A percentile compares a stretch with the other conserved stretches of the same genome.
Conservation (phyloP, 1,140 invertebrate genomes). For the Megalopta genalis region DNA sequence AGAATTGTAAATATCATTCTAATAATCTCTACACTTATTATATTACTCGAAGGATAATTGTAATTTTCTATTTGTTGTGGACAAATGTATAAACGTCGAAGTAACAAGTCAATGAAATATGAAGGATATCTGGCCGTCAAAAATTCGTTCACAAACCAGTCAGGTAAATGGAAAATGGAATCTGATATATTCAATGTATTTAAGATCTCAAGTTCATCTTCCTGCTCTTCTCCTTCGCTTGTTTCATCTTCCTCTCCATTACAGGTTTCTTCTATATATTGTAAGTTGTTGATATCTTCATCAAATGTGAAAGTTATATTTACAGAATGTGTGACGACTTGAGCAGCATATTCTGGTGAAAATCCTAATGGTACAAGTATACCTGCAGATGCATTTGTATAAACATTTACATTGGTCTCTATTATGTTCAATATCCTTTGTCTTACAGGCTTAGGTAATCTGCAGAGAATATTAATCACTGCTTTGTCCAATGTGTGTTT, state of each 20-base stretch:
- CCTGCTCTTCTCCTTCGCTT: slow-evolving; percentile 15
- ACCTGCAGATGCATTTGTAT: slow-evolving; percentile 81
- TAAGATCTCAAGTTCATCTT: slow-evolving; percentile 14
- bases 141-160: slow-evolving; percentile 84
- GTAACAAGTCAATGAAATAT: slow-evolving; percentile 85
- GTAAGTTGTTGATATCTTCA: slow-evolving; percentile 51
- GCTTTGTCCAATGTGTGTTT: slow-evolving; percentile 86
- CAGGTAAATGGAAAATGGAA: slow-evolving; percentile 73
- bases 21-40: slow-evolving; percentile 84
- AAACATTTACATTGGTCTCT: slow-evolving; percentile 83
- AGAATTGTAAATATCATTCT: slow-evolving; percentile 85
- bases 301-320: slow-evolving; percentile 61
- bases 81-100: slow-evolving; percentile 84
- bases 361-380: slow-evolving; percentile 76
- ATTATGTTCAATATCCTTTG: slow-evolving; percentile 81
- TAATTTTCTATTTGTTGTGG: slow-evolving; percentile 88
- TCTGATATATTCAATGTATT: slow-evolving; percentile 13
- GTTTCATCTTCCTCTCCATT: background rate
- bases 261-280: slow-evolving; percentile 22
- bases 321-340: slow-evolving; percentile 18
- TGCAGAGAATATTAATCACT: slow-evolving; percentile 83
- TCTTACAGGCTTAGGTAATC: slow-evolving; percentile 81
- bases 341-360: slow-evolving; percentile 54
- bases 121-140: slow-evolving; percentile 82
- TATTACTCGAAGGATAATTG: slow-evolving; percentile 81